Conservation (phyloP, 2,888 invertebrate species). For the Xanthia togata region DNA sequence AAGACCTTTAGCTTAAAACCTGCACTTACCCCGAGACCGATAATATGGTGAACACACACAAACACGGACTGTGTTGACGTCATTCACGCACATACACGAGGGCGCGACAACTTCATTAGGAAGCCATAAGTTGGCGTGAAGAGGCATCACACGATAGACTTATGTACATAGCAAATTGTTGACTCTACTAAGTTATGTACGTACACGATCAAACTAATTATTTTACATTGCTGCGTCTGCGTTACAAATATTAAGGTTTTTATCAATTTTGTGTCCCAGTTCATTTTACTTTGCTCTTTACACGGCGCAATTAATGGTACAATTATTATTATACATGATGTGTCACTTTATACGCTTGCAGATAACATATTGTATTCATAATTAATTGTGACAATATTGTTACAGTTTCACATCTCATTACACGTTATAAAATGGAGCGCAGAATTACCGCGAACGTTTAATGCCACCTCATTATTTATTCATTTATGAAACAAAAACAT, state of each 20-base stretch:
- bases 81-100: constrained; percentile 60
- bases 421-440: constrained; percentile 56
- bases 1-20: constrained; percentile 83
- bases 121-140: constrained; percentile 83
- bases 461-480: constrained; percentile 64
- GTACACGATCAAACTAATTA: constrained; percentile 49
- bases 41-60: constrained; percentile 52
- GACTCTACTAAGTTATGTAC: constrained; percentile 63
- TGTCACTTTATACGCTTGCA: constrained; percentile 26
- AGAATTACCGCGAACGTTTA: constrained; percentile 55
- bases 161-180: constrained; percentile 73
- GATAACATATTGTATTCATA: constrained; percentile 55
- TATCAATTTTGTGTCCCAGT: constrained; percentile 1
- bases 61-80: constrained; percentile 48
- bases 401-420: constrained; percentile 63
- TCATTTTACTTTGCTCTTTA: neutral
- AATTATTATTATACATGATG: constrained; percentile 26
- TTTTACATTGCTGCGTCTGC: constrained; percentile 17
- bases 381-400: constrained; percentile 59
- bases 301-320: neutral
- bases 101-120: constrained; percentile 85
- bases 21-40: constrained; percentile 64
- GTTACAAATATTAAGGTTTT: constrained; percentile 2
- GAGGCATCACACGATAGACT: constrained; percentile 75
- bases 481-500: constrained; percentile 66